A percentile compares a stretch with the other conserved stretches of the same genome.
These are phyloP conservation scores for Cavia porcellus DNA, from an alignment of 2,113 vertebrate genomes.

Conservation along the genomic window DNA sequence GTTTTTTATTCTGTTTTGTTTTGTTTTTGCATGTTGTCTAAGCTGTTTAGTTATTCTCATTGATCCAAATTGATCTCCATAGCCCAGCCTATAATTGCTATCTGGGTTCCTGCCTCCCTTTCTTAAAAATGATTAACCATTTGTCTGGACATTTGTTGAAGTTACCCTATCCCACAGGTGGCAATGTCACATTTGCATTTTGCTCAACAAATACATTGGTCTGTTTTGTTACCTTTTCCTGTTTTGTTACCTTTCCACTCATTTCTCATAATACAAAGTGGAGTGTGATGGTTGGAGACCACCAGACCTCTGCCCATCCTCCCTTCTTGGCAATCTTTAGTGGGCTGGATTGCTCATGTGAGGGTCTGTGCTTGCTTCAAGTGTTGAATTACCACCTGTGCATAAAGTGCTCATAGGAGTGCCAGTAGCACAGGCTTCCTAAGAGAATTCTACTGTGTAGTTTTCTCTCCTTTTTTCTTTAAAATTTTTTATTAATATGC, in stretches of 20 bases:
- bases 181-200: slow-evolving; percentile 44
- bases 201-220: neutral
- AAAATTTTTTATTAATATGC: neutral
- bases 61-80: neutral
- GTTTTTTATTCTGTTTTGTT: neutral
- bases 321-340: neutral
- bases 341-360: neutral
- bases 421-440: neutral
- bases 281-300: neutral
- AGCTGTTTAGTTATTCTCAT: neutral
- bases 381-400: neutral
- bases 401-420: neutral
- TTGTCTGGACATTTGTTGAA: slow-evolving; percentile 18
- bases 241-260: neutral
- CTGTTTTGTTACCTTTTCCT: neutral
- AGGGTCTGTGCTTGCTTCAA: neutral
- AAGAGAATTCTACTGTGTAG: neutral
- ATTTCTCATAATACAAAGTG: neutral
- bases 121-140: neutral
- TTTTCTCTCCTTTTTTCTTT: neutral
- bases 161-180: slow-evolving; percentile 4
- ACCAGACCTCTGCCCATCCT: neutral
- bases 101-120: too few species aligned
- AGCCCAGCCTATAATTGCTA: neutral
- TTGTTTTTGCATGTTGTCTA: neutral